These are phyloP conservation scores for Hormiphora californensis DNA, from an alignment of 37 sponge, comb jelly and placozoan species.

Conservation along the genomic window DNA sequence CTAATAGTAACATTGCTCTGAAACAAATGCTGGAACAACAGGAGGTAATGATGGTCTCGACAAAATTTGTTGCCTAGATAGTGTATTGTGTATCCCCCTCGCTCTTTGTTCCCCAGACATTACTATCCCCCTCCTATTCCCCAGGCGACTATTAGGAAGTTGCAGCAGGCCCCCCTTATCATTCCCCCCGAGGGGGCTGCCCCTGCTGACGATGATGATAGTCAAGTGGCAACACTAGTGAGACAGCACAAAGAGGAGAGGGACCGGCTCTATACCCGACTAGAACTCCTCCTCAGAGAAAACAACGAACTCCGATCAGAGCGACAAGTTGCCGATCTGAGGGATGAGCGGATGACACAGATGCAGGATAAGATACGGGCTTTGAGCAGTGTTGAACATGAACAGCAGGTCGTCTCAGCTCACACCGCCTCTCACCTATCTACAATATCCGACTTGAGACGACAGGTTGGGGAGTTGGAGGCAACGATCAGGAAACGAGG, in stretches of 20 bases:
- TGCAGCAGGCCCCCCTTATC: neutral
- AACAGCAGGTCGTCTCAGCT: neutral
- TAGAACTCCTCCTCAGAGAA: neutral
- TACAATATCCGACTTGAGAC: slow-evolving; percentile 32
- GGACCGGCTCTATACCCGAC: neutral
- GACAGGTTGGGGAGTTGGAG: slow-evolving; percentile 36
- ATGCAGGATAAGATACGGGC: neutral
- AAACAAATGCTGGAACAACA: slow-evolving; percentile 34
- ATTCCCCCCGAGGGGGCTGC: no score
- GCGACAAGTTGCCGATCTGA: neutral
- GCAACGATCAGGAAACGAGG: neutral
- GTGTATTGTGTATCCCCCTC: neutral
- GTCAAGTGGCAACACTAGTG: slow-evolving; percentile 14
- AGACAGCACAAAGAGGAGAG: slow-evolving; percentile 13
- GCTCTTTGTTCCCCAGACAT: neutral
- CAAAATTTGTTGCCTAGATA: neutral
- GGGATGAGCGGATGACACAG: slow-evolving; percentile 29
- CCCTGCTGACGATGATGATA: no score
- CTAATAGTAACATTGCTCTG: neutral
- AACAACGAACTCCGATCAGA: neutral
- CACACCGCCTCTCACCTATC: neutral
- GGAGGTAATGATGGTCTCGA: neutral
- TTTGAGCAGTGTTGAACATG: neutral
- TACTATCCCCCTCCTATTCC: neutral
- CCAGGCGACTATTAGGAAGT: slow-evolving; percentile 34